Evolutionary conservation across 2,797 vertebrate genomes (phyloP).

Genomic region (Cossypha polioptera): DNA sequence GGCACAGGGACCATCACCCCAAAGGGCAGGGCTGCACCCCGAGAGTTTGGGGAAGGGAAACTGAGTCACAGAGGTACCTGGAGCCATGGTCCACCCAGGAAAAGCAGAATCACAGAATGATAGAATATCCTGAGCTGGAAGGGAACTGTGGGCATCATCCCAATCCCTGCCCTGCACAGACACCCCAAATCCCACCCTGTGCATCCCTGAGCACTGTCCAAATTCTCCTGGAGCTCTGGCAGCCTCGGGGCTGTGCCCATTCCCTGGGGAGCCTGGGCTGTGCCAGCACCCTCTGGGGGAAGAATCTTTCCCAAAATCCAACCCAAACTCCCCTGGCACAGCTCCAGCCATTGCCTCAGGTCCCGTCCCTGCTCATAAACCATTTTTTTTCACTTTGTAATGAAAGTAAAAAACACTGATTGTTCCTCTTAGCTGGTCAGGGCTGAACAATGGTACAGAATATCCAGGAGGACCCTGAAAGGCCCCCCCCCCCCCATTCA

Average conservation of each 20-base stretch:
- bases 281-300: background rate
- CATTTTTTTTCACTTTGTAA: background rate
- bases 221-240: background rate
- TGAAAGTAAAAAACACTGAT: background rate
- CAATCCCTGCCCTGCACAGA: rapidly evolving
- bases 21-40: background rate
- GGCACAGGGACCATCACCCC: background rate
- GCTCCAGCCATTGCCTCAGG: rapidly evolving
- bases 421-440: background rate
- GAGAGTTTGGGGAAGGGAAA: background rate
- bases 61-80: background rate
- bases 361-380: background rate
- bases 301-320: rapidly evolving
- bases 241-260: rapidly evolving
- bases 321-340: rapidly evolving
- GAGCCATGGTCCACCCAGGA: background rate
- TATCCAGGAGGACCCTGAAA: background rate
- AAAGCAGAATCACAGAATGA: background rate
- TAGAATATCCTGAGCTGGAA: background rate
- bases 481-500: rapidly evolving
- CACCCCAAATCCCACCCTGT: background rate
- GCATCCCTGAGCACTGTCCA: rapidly evolving
- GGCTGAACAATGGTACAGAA: background rate
- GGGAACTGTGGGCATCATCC: rapidly evolving
- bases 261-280: background rate